A percentile compares a stretch with the other conserved stretches of the same genome.
Conservation (phyloP, 23 tunicate species). For the Pegea sp. region DNA sequence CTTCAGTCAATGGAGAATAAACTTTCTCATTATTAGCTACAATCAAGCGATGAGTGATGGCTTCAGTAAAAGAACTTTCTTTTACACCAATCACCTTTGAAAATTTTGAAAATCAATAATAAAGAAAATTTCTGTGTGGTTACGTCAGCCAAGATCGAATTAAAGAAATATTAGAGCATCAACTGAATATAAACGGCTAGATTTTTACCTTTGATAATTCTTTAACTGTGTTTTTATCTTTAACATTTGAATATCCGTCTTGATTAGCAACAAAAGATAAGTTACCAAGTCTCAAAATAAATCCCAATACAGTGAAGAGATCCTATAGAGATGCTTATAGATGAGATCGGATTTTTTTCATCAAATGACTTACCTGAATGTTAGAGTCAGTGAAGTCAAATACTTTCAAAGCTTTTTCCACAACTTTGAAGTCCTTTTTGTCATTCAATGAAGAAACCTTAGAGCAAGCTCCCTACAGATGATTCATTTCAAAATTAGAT, state of each 20-base stretch:
- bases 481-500: too few species aligned
- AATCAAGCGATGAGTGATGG: slow-evolving; percentile 75
- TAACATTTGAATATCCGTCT: slow-evolving; percentile 21
- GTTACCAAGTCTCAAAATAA: slow-evolving; percentile 82
- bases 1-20: slow-evolving; percentile 56
- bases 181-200: neutral
- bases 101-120: too few species aligned
- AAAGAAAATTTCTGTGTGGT: too few species aligned
- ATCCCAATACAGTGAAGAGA: slow-evolving; percentile 38
- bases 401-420: slow-evolving; percentile 73
- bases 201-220: slow-evolving; percentile 14
- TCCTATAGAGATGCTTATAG: slow-evolving; percentile 20
- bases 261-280: slow-evolving; percentile 21
- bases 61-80: too few species aligned
- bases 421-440: slow-evolving; percentile 35
- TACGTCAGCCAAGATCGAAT: too few species aligned
- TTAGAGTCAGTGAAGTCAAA: slow-evolving; percentile 27
- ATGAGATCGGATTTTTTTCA: too few species aligned
- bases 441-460: slow-evolving; percentile 58
- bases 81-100: too few species aligned
- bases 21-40: slow-evolving; percentile 73
- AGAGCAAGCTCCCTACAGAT: slow-evolving; percentile 61
- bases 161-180: neutral
- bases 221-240: slow-evolving; percentile 21
- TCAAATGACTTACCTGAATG: slow-evolving; percentile 22